Conservation (phyloP, 2,888 invertebrate genomes). For the Gastrophysa polygoni region DNA sequence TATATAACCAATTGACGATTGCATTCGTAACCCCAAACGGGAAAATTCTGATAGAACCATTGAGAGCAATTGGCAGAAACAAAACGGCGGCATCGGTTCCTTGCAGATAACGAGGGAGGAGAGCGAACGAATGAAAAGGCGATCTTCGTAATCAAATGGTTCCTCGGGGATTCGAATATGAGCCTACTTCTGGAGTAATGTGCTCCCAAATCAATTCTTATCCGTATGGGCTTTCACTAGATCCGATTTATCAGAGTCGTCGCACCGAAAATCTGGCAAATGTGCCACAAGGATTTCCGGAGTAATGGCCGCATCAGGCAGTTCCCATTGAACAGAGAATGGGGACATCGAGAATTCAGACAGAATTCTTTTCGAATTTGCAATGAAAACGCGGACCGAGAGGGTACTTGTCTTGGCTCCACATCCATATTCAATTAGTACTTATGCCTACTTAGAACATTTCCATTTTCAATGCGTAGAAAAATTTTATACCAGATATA, state of each 20-base stretch:
- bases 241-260: not conserved
- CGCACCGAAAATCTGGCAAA: not conserved
- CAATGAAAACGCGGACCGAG: no score
- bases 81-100: not conserved
- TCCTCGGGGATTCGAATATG: conserved; percentile 4
- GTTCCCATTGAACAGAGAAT: not conserved
- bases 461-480: no score
- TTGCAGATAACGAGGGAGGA: conserved; percentile 1
- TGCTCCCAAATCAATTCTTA: conserved; percentile 12
- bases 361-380: not conserved
- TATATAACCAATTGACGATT: not conserved
- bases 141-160: not conserved
- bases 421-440: no score
- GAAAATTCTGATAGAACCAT: not conserved
- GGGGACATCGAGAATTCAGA: not conserved
- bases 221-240: conserved; percentile 1
- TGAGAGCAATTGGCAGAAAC: not conserved
- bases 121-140: not conserved
- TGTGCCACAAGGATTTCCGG: not conserved
- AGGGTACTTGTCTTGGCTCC: no score
- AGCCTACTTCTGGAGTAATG: not conserved
- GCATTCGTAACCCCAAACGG: not conserved
- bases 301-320: not conserved
- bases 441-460: no score
- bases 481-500: no score